Percentiles rank a stretch among this genome's conserved stretches.
phyloP scores from a whole-genome alignment of 2,888 invertebrate species.

The Drosophila rubida region DNA sequence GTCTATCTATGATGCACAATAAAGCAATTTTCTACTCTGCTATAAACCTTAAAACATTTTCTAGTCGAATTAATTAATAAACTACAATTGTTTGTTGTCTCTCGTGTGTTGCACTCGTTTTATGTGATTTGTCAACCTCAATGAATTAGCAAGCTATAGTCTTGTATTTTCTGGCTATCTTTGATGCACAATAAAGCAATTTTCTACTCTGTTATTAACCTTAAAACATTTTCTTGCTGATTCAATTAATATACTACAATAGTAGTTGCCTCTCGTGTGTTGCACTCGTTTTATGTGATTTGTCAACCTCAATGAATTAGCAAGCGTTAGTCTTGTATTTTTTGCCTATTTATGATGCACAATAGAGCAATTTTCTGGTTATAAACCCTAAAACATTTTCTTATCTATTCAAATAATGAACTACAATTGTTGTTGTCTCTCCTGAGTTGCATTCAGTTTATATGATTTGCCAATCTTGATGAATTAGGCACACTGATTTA shows the following conservation, averaged over 20 bases:
- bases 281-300: conserved; percentile 5
- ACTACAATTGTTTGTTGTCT: background rate
- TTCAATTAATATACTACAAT: no score
- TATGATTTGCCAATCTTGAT: conserved; percentile 13
- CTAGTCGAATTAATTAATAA: no score
- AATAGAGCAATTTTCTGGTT: no score
- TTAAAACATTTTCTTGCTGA: no score
- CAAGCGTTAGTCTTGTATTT: background rate
- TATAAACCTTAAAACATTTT: no score
- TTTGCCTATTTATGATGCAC: background rate
- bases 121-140: conserved; percentile 14
- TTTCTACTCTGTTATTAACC: no score
- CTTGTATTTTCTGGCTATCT: background rate
- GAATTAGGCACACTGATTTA: no score
- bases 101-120: background rate
- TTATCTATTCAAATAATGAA: no score
- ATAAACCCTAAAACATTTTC: no score
- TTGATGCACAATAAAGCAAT: no score
- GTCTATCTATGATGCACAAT: background rate
- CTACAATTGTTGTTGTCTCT: background rate
- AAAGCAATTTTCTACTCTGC: no score
- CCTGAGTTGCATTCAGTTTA: background rate
- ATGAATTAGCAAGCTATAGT: background rate
- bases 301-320: conserved; percentile 1
- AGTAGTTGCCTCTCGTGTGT: background rate